Base-by-base conservation (phyloP, 2,113 vertebrate genomes). In the Myodes glareolus region DNA sequence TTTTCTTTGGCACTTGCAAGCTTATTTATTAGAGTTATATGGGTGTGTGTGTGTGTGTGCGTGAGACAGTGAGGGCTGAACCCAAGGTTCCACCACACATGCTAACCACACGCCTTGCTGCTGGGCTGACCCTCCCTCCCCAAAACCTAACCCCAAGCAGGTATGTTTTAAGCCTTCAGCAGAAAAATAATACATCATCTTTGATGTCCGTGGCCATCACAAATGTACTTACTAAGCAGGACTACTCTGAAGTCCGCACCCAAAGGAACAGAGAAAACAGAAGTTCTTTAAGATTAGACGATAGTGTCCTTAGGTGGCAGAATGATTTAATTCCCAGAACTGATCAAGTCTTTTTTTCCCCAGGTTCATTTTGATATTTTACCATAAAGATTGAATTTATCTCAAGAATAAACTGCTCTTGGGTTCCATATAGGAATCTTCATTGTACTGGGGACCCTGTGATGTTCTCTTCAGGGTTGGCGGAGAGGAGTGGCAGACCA, bases 1-100 rank as follows among this genome's bases (percentile, higher is more conserved):
- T 97, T 98, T 94, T 80, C 93, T 98, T 97, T 98, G 97, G 97
- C 94, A 98, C 84, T 90, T 63, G 42, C 2, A 92, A 68, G 50
- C 88, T 97, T 98, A 97, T 97, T 97, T 94, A 78, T 96, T 72
- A 94, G 93, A 97, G 94, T 55, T 95, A 92, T 94, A 85, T 36
- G 17, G 23, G n/a, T 68, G 36, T 68, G 27, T 33, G 33, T 55
- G 68, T 16, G 67, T 81, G 45, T 45, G 77, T 58, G 70, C 1
- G 50, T 47, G 55, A 75, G 9, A 68, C 12, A 1, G 21, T 23
- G 65, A 31, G 45, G 77, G 42, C 31, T 42, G 50, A 58, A 72
- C 47, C n/a, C 27, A 72, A 39, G 29, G 29, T 39, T 52, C n/a
- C 1, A 67, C 39, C 42, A 45, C 80, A 72, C 4, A 45, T 72